Evolutionary conservation across 2,113 vertebrate species (phyloP).

Genomic region (rat (Rattus norvegicus)): DNA sequence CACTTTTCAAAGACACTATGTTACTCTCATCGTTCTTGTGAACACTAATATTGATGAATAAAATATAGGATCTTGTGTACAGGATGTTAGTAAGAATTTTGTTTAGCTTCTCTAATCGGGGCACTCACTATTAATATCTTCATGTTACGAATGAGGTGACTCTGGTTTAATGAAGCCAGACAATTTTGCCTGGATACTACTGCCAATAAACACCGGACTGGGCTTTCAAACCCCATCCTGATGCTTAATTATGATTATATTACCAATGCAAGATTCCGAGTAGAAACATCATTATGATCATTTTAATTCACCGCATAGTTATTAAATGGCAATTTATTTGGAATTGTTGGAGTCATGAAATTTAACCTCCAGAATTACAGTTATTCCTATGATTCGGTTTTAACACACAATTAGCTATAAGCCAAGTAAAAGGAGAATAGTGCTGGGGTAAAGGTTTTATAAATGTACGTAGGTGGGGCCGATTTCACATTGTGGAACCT

Average conservation of each 20-base stretch:
- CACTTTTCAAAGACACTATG: neutral
- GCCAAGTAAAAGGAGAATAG: neutral
- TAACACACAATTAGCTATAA: neutral
- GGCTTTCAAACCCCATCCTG: slow-evolving; percentile 53
- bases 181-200: slow-evolving; percentile 37
- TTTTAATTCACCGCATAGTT: slow-evolving; percentile 47
- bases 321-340: slow-evolving; percentile 4
- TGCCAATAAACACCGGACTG: slow-evolving; percentile 38
- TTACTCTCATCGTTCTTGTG: neutral
- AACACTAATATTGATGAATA: neutral
- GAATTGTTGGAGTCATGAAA: neutral
- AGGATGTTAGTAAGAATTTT: neutral
- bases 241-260: slow-evolving; percentile 51
- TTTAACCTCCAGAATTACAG: neutral
- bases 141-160: slow-evolving; percentile 65
- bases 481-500: neutral
- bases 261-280: slow-evolving; percentile 50
- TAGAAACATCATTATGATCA: neutral
- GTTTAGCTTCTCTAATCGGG: slow-evolving; percentile 17
- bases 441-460: neutral
- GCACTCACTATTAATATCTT: slow-evolving; percentile 57
- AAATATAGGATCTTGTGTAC: neutral
- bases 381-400: neutral
- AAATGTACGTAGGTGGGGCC: neutral
- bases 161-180: slow-evolving; percentile 63